Percentiles rank a stretch among this genome's conserved stretches.
Conservation (phyloP, 2,888 invertebrate genomes). For the Meandrusa payeni region DNA sequence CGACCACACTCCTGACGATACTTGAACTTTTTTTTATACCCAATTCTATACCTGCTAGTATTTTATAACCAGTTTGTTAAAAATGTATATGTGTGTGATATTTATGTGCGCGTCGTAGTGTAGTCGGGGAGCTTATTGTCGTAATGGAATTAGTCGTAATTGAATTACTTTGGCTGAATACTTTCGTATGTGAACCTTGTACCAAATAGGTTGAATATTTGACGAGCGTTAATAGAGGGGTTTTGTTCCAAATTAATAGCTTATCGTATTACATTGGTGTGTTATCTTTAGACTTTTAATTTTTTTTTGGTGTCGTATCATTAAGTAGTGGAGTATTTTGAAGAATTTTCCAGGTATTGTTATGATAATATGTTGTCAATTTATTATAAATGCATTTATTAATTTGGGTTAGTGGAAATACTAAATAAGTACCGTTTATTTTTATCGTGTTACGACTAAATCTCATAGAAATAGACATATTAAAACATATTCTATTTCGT, state of each 20-base stretch:
- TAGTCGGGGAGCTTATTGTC: conserved; percentile 49
- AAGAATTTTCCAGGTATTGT: background rate
- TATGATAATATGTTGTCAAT: background rate
- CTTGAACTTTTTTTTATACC: conserved; percentile 9
- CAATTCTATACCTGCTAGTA: no score
- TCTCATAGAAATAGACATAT: no score
- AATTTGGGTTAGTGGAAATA: no score
- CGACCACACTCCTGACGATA: conserved; percentile 38
- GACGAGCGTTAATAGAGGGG: conserved; percentile 18
- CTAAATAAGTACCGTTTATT: no score
- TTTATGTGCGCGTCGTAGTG: conserved; percentile 38
- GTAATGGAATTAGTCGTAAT: conserved; percentile 75
- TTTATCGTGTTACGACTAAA: no score
- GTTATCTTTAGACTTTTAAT: no score
- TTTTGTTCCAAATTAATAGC: conserved; percentile 15
- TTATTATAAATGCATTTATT: no score
- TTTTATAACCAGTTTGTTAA: no score
- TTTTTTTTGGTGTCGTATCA: no score
- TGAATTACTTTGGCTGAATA: conserved; percentile 58
- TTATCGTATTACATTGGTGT: background rate
- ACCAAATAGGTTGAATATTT: conserved; percentile 24
- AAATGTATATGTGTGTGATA: conserved; percentile 26
- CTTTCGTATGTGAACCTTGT: conserved; percentile 19
- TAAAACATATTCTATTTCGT: no score
- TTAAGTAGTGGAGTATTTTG: background rate